Conservation (phyloP, 2,888 invertebrate genomes). For the Xylocampa areola region DNA sequence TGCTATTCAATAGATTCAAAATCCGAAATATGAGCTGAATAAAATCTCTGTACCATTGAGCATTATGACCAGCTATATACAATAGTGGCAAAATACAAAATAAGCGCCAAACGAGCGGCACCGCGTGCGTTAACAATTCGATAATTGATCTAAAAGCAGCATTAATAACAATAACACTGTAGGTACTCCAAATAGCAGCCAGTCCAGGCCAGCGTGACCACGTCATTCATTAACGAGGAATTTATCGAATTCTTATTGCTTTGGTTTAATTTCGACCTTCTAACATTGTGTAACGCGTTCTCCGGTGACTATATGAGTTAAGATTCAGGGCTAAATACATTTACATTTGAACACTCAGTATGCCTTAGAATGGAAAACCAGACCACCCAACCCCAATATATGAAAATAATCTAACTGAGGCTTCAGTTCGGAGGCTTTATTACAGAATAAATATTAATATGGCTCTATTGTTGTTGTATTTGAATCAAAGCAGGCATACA, state of each 20-base stretch:
- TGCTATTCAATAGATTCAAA: too few species aligned
- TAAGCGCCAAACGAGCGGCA: not conserved
- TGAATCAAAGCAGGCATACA: not conserved
- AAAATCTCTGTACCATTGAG: too few species aligned
- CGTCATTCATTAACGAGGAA: slow-evolving; percentile 11
- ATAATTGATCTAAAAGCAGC: slow-evolving; percentile 42
- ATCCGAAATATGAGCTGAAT: too few species aligned
- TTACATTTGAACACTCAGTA: not conserved
- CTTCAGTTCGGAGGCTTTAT: too few species aligned
- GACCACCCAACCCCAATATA: not conserved
- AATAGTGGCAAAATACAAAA: too few species aligned
- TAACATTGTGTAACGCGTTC: not conserved
- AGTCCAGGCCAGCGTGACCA: not conserved
- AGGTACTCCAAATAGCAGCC: not conserved
- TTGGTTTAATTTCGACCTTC: not conserved
- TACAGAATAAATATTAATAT: too few species aligned
- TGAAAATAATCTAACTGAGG: not conserved
- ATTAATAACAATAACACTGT: slow-evolving; percentile 11
- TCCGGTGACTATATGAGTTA: too few species aligned
- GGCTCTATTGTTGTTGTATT: too few species aligned
- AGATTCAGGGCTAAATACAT: not conserved
- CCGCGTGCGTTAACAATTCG: slow-evolving; percentile 23
- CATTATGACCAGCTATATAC: too few species aligned
- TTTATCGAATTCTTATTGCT: not conserved
- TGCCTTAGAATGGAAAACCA: not conserved